Base-by-base conservation (phyloP, 2,888 invertebrate genomes). In the Coecobrya sp. region DNA sequence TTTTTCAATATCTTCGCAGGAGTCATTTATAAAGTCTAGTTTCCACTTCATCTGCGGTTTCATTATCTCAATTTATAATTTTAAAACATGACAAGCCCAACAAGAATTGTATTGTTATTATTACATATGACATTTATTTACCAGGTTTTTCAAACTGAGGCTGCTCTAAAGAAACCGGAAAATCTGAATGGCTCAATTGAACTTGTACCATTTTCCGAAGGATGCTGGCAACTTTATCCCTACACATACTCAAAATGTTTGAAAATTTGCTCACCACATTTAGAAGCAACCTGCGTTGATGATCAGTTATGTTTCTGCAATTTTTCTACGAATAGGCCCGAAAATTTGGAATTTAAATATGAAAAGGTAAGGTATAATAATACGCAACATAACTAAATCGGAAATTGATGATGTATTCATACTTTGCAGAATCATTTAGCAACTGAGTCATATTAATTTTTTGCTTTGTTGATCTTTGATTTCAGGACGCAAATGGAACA, bases 231-330 rank as follows among this genome's bases (percentile, higher is more conserved):
- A 42, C n/a, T 68, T 0, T 92, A 92, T 25, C 92, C 88, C 0
- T 92, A 22, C 25, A 88, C 92, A 0, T 92, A 88, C 45, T 92
- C 92, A 0, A 92, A 92, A 84, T 92, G 92, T 36, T 45, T 81
- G 19, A 30, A 52, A 16, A 68, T 92, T n/a, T 92, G 92, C 27
- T 87, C 76, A 2, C 25, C 92, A n/a, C 0, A 70, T 19, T 10
- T 30, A 11, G 86, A 89, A 16, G 49, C 89, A 13, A 89, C 89
- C 0, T 92, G 92, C 25, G 13, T 92, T 5, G 92, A 92, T 68
- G 92, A 92, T 79, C 82, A 88, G 52, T n/a, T 89, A 10, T 92
- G 92, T 19, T 76, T 73, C 42, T 92, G 92, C 25, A 52, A 81
- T 81, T 5, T 27, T n/a, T 49, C 45, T 10, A 19, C 42, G 11